phyloP scores from a whole-genome alignment of 2,888 invertebrate species.

The Acronicta psi region DNA sequence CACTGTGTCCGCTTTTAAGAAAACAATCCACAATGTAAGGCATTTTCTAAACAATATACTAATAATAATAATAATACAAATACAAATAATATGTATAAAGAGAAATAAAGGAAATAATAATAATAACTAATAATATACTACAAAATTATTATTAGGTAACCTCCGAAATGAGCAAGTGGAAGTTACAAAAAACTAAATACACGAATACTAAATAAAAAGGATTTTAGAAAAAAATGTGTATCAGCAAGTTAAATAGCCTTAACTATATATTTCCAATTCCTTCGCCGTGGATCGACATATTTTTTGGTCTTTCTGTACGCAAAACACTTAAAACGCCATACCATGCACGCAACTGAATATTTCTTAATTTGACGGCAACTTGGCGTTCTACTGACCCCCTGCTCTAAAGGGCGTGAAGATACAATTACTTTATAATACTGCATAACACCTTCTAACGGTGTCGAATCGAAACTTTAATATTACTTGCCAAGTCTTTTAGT shows the following conservation, averaged over 20 bases:
- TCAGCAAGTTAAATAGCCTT: not conserved
- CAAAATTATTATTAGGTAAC: no score
- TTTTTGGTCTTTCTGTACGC: slow-evolving; percentile 18
- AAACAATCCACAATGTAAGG: slow-evolving; percentile 19
- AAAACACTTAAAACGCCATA: slow-evolving; percentile 28
- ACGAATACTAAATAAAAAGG: no score
- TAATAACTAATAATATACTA: no score
- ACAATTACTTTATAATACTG: slow-evolving; percentile 39
- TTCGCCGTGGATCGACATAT: not conserved
- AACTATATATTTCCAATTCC: not conserved
- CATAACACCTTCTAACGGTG: slow-evolving; percentile 19
- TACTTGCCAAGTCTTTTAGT: not conserved
- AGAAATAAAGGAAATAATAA: no score
- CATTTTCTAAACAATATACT: no score
- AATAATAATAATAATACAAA: no score
- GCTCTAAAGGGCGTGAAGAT: slow-evolving; percentile 28
- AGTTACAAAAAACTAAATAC: no score
- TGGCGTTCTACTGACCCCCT: slow-evolving; percentile 50
- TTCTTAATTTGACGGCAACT: slow-evolving; percentile 46
- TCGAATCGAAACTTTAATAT: slow-evolving; percentile 11
- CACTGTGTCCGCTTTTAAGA: slow-evolving; percentile 24
- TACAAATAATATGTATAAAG: no score
- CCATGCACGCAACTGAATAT: slow-evolving; percentile 30
- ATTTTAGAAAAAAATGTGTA: no score
- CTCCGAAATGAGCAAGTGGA: no score